Percentiles rank a stretch among this genome's conserved stretches.
Conservation (phyloP, 2,113 vertebrate genomes). For the Plotosus lineatus region DNA sequence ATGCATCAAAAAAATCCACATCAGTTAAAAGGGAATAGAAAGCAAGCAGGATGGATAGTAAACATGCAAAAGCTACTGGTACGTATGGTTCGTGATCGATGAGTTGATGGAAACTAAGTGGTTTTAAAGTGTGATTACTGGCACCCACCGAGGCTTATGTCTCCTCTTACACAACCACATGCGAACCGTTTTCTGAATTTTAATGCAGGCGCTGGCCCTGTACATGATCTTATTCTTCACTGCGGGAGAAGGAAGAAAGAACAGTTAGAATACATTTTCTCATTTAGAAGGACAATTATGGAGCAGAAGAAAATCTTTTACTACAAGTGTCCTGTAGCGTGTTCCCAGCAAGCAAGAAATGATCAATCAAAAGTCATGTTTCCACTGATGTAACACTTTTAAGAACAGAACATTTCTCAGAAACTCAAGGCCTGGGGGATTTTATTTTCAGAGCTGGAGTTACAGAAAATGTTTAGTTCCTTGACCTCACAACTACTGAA, state of each 20-base stretch:
- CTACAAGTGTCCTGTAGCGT: background rate
- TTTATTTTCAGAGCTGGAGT: background rate
- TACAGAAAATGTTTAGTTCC: background rate
- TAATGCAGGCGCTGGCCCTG: constrained; percentile 90
- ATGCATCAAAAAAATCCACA: background rate
- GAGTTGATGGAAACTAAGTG: background rate
- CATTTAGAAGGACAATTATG: constrained; percentile 35
- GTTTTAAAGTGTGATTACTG: background rate
- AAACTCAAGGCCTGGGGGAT: background rate
- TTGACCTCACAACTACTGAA: background rate
- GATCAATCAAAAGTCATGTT: background rate
- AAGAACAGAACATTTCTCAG: background rate
- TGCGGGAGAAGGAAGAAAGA: constrained; percentile 58
- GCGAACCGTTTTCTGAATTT: constrained; percentile 94
- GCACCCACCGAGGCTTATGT: constrained; percentile 92
- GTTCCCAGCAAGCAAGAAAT: constrained; percentile 1
- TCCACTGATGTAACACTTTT: background rate
- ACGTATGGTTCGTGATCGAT: background rate
- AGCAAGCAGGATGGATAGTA: background rate
- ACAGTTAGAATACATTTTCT: constrained; percentile 26
- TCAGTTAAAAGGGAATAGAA: background rate
- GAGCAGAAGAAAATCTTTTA: background rate
- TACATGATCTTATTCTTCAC: constrained; percentile 97
- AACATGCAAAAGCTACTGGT: constrained; percentile 6
- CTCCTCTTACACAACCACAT: constrained; percentile 98